Evolutionary conservation across 2,888 invertebrate genomes (phyloP), one percentile per base, ranked within the genome.

Genomic region (Cheilosia urbana): DNA sequence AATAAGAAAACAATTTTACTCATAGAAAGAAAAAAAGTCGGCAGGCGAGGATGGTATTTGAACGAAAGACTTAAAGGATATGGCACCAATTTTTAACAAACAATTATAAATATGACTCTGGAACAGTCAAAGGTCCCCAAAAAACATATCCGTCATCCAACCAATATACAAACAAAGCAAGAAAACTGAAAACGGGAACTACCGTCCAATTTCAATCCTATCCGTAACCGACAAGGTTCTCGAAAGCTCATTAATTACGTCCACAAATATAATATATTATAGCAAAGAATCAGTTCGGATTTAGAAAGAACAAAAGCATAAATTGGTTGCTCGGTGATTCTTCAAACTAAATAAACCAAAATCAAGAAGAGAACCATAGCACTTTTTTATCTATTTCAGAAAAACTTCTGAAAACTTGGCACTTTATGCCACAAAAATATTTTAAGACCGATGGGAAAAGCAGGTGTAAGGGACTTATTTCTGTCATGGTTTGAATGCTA

Each of bases 221-320:
- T 55, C 30, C 4, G 55, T 13, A 15, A 30, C n/a, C 15, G 24
- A 51, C 13, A 24, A 24, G 24, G 24, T 21, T 2, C 24, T 51
- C 4, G 51, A 51, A 13, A 24, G 40, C 47, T 47, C 6, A 2
- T 17, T 17, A 17, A 7, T 4, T 47, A 55, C 21, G 3, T 11
- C 2, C n/a, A 55, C 30, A 55, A 55, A 15, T 27, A 24, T 30
- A 55, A 15, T 30, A 27, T 55, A 15, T 6, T 47, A 17, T 1
- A n/a, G n/a, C 13, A 17, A 17, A 17, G 5, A 47, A 47, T 17
- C 47, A 47, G 17, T 47, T 47, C 17, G 47, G 27, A 55, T 55
- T 55, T 30, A 27, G 30, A 30, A 30, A 30, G 27, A 55, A 55
- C 27, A 55, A 55, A 55, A n/a, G 17, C n/a, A 30, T 30, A 55